A percentile compares a stretch with the other conserved stretches of the same genome.
Evolutionary conservation across 1,140 invertebrate genomes (phyloP).

Genomic region (Diorhabda carinulata): DNA sequence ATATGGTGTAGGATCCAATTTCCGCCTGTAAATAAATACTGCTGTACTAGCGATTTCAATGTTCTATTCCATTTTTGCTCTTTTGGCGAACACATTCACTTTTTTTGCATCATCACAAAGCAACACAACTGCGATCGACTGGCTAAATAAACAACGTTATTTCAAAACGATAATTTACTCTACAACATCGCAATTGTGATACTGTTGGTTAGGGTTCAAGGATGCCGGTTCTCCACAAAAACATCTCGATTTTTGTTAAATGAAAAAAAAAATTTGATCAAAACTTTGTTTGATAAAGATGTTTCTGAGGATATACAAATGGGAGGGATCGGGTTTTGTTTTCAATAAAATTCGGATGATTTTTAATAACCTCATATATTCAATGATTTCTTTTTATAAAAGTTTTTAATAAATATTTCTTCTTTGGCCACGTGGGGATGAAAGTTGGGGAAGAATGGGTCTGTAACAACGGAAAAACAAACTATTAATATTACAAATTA

Average conservation of each 20-base stretch:
- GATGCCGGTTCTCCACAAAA: too few species aligned
- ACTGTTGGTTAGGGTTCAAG: too few species aligned
- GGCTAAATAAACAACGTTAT: too few species aligned
- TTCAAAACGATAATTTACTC: too few species aligned
- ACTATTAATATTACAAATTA: too few species aligned
- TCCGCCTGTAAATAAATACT: constrained; percentile 45
- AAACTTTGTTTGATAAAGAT: background rate
- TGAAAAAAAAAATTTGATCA: background rate
- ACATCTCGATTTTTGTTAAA: too few species aligned
- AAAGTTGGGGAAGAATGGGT: constrained; percentile 10
- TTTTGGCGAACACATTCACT: constrained; percentile 23
- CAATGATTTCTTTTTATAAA: background rate
- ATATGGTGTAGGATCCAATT: constrained; percentile 39
- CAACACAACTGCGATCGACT: too few species aligned
- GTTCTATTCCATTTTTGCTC: constrained; percentile 23
- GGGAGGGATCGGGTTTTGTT: background rate
- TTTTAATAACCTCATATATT: constrained; percentile 6
- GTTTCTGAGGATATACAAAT: background rate
- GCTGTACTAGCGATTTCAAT: constrained; percentile 40
- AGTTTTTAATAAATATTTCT: constrained; percentile 4
- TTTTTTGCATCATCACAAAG: background rate
- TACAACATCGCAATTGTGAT: too few species aligned
- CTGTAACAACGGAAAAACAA: constrained; percentile 18
- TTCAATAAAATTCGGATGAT: constrained; percentile 6
- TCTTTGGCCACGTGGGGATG: constrained; percentile 13